Percentiles rank a stretch among this genome's conserved stretches.
Conservation (phyloP, 2,888 invertebrate species). For the Plebejus melissa region DNA sequence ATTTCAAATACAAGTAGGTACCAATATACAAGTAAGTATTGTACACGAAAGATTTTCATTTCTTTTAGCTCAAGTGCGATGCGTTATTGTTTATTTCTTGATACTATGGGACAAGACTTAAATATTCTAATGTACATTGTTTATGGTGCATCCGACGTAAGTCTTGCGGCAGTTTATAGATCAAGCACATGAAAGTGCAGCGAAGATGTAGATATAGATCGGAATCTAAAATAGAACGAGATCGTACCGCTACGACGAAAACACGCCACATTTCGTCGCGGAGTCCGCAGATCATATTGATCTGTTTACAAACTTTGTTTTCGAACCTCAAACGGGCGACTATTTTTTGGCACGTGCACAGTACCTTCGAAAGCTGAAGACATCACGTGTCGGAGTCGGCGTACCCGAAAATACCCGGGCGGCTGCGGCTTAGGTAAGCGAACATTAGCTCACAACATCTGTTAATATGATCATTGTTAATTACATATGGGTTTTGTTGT, state of each 20-base stretch:
- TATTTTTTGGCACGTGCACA: conserved; percentile 34
- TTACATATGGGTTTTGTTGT: conserved; percentile 78
- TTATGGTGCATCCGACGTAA: not conserved
- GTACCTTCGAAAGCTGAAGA: conserved; percentile 46
- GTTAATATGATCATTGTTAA: conserved; percentile 80
- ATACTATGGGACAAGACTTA: not conserved
- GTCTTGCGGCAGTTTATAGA: conserved; percentile 10
- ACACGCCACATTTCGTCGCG: conserved; percentile 31
- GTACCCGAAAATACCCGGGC: conserved; percentile 76
- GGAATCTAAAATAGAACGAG: conserved; percentile 32
- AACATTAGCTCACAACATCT: conserved; percentile 77
- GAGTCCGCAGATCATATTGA: conserved; percentile 51
- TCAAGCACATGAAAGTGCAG: conserved; percentile 3
- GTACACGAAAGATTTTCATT: not conserved
- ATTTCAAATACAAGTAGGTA: not conserved
- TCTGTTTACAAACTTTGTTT: conserved; percentile 67
- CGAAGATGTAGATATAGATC: conserved; percentile 12
- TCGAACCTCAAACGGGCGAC: conserved; percentile 11
- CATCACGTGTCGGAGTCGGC: conserved; percentile 51
- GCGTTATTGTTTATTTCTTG: not conserved
- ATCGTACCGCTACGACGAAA: conserved; percentile 32
- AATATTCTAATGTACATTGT: not conserved
- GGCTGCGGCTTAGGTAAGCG: conserved; percentile 71
- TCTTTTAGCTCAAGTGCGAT: not conserved
- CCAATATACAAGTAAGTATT: not conserved